Conservation (phyloP, 2,797 vertebrate genomes). For the Sebastolobus alascanus region DNA sequence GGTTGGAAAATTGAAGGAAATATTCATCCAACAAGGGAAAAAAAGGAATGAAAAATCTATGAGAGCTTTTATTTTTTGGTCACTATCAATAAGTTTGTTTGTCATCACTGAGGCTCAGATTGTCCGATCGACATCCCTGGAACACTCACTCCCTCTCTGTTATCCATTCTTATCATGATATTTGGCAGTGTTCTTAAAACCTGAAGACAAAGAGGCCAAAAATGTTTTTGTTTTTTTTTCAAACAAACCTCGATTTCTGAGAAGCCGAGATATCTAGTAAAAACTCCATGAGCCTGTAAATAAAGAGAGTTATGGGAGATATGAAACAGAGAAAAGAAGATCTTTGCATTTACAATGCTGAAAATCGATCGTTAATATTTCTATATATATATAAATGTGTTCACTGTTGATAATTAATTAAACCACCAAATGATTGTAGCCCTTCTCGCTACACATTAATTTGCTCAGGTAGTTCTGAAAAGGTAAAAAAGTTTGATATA, state of each 20-base stretch:
- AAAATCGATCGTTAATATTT: not conserved
- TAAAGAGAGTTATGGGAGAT: not conserved
- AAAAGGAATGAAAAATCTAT: not conserved
- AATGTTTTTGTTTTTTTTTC: not conserved
- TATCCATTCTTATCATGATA: not conserved
- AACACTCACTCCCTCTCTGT: not conserved
- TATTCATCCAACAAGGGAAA: not conserved
- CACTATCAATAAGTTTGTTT: not conserved
- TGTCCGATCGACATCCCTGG: not conserved
- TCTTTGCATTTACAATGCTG: not conserved
- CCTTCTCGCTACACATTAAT: not conserved
- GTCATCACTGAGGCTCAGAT: not conserved
- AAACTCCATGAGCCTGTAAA: not conserved
- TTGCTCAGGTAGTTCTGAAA: not conserved
- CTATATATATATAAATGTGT: no score
- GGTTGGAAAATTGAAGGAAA: not conserved
- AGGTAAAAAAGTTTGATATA: not conserved
- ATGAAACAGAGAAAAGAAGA: not conserved
- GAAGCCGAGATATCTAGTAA: not conserved
- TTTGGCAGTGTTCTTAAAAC: not conserved
- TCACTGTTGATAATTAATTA: not conserved
- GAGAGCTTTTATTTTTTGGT: not conserved
- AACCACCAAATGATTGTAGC: not conserved
- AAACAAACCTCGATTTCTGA: not conserved
- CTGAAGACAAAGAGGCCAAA: not conserved